phyloP scores from a whole-genome alignment of 37 sponge, comb jelly and placozoan genomes.

The Agelas oroides region DNA sequence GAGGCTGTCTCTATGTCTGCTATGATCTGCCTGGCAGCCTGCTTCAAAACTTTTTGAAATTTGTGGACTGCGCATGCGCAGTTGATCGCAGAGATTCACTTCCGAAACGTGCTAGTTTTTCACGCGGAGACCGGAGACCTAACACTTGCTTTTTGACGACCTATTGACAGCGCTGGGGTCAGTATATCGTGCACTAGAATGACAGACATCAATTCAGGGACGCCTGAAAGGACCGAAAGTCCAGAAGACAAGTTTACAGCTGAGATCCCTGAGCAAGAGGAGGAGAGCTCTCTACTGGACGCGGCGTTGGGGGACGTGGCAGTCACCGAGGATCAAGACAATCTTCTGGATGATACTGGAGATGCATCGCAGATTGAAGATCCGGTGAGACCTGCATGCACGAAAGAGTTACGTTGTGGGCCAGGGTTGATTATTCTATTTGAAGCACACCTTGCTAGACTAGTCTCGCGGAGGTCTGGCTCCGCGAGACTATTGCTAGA shows the following conservation, averaged over 20 bases:
- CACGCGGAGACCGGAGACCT: too few relatives aligned
- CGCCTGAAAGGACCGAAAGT: constrained; percentile 1
- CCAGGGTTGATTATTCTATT: constrained; percentile 9
- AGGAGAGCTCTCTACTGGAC: constrained; percentile 65
- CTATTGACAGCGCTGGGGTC: too few relatives aligned
- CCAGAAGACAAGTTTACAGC: constrained; percentile 22
- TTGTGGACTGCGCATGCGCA: neutral
- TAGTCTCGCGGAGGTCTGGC: too few relatives aligned
- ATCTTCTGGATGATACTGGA: constrained; percentile 39
- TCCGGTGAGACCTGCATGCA: constrained; percentile 30
- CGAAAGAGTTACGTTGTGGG: neutral
- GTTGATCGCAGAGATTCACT: too few relatives aligned
- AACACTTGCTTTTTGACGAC: too few relatives aligned
- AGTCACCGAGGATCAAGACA: constrained; percentile 20
- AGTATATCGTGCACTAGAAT: too few relatives aligned
- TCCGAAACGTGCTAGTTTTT: too few relatives aligned
- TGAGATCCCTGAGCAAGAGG: constrained; percentile 39
- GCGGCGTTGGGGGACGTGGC: constrained; percentile 43
- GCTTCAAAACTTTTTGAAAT: neutral
- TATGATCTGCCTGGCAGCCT: too few relatives aligned
- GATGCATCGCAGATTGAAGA: constrained; percentile 53
- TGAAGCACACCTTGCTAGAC: constrained; percentile 4
- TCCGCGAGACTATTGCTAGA: too few relatives aligned
- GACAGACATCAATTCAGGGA: too few relatives aligned
- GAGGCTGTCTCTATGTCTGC: too few relatives aligned